These are phyloP conservation scores for Porites lobata DNA, from an alignment of 92 coral and sea anemone genomes.

Conservation along the genomic window DNA sequence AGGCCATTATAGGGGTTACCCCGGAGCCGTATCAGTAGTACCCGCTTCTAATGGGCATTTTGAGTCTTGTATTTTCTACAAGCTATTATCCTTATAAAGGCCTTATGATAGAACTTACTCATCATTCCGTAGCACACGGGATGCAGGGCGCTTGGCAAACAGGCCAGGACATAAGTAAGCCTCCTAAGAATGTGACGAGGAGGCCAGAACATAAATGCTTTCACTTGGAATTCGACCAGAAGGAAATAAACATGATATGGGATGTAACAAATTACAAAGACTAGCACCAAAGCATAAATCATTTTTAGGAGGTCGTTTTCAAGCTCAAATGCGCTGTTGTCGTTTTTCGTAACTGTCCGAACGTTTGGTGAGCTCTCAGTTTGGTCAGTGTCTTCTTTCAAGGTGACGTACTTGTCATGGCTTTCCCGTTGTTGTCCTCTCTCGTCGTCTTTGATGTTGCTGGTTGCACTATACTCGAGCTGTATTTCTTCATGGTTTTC, in stretches of 20 bases:
- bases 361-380: neutral
- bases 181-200: constrained; percentile 24
- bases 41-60: neutral
- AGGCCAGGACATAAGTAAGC: constrained; percentile 8
- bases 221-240: constrained; percentile 17
- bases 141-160: constrained; percentile 68
- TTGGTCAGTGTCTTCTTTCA: neutral
- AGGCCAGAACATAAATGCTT: constrained; percentile 7
- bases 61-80: constrained; percentile 19
- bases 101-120: constrained; percentile 66
- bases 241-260: constrained; percentile 57
- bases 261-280: constrained; percentile 52
- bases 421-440: neutral
- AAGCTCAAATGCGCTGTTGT: constrained; percentile 15
- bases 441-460: neutral
- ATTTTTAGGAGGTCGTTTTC: constrained; percentile 57
- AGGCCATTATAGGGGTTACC: too few relatives aligned
- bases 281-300: constrained; percentile 46
- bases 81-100: constrained; percentile 44
- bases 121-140: constrained; percentile 65
- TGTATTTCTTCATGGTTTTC: neutral
- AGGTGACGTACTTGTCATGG: neutral
- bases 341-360: neutral
- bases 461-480: neutral
- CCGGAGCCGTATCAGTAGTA: too few relatives aligned